Evolutionary conservation across 2,797 vertebrate species (phyloP).

Genomic region (Kryptopterus vitreolus): DNA sequence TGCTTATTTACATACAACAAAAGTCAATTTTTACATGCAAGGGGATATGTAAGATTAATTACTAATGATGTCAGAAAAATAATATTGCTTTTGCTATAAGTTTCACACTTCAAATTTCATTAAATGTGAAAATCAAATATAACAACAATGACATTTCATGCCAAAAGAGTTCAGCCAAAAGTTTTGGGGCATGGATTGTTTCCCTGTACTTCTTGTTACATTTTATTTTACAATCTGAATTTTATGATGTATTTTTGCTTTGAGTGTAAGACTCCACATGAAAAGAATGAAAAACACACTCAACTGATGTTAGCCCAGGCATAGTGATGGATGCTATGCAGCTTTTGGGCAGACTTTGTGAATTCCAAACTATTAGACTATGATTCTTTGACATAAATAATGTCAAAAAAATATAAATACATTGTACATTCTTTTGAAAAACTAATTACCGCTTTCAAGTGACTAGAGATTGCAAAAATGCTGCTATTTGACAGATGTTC

Average conservation of each 20-base stretch:
- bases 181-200: background rate
- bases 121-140: background rate
- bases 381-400: slow-evolving; percentile 5
- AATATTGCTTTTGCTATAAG: background rate
- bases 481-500: slow-evolving; percentile 12
- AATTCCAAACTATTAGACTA: slow-evolving; percentile 56
- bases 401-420: slow-evolving; percentile 13
- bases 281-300: slow-evolving; percentile 21
- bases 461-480: background rate
- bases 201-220: slow-evolving; percentile 10
- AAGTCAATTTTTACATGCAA: background rate
- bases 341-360: slow-evolving; percentile 42
- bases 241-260: slow-evolving; percentile 7
- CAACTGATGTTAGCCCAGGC: slow-evolving; percentile 1
- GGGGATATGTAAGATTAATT: background rate
- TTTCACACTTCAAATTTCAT: slow-evolving; percentile 14
- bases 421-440: slow-evolving; percentile 1
- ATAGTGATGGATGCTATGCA: slow-evolving; percentile 14
- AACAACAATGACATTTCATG: slow-evolving; percentile 1
- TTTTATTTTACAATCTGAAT: slow-evolving; percentile 31
- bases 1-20: slow-evolving; percentile 12
- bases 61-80: background rate
- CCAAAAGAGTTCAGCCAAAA: slow-evolving; percentile 9
- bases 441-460: background rate
- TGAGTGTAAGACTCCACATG: slow-evolving; percentile 8